Base-by-base conservation (phyloP, 2,888 invertebrate genomes). In the Microctonus brassicae region DNA sequence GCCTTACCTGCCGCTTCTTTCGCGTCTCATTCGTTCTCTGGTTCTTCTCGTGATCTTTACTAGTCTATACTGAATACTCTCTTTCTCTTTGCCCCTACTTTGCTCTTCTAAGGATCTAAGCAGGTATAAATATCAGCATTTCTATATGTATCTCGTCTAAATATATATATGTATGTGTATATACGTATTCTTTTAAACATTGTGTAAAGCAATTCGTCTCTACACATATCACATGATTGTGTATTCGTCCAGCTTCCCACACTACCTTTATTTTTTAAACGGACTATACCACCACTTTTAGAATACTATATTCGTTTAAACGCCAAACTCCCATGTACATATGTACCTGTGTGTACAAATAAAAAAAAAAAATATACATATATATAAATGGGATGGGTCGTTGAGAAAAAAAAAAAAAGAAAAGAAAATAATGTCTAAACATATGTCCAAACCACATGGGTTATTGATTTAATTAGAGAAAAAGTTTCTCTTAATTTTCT, bases 81-180 rank as follows among this genome's bases (percentile, higher is more conserved):
- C 1, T 7, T 7, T 17, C 17, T 47, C 47, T 47, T 3, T n/a
- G 72, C 77, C 75, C 73, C 79, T 74, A 75, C 74, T 73, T 75
- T 67, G 42, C 73, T 80, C 73, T 79, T 74, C 34, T 33, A n/a
- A n/a, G n/a, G n/a, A n/a, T 29, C 75, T 80, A 79, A 55, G 73
- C 73, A 73, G 69, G 73, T 73, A 76, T 52, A 52, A 39, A 24
- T 17, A 57, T 33, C 47, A 13, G n/a, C 61, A 39, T 24, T 20
- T 24, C 34, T 60, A 36, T 24, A 24, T 60, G 34, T 39, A 33
- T 17, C 34, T 61, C 39, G 53, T 47, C 7, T n/a, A 17, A 1
- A 47, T 47, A n/a, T 47, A 7, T n/a, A 47, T 17, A n/a, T 39
- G 6, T 47, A 5, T 2, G 17, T 47, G 17, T 7, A n/a, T 20